Evolutionary conservation across 1,140 invertebrate species (phyloP).

Genomic region (Ceratosolen fusciceps): DNA sequence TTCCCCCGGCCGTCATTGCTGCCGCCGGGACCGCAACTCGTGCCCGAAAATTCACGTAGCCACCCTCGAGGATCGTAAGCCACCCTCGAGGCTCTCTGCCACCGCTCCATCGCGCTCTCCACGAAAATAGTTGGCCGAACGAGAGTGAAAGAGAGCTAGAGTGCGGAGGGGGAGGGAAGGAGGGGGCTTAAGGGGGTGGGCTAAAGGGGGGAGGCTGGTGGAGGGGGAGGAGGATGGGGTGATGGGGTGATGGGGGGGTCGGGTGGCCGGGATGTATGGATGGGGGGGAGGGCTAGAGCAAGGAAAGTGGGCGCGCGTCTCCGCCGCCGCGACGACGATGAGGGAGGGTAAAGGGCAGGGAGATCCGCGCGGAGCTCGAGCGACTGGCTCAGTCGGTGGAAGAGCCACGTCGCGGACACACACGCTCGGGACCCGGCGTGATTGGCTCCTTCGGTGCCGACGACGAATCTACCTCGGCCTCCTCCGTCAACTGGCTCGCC

Average conservation of each 20-base stretch:
- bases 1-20: no score
- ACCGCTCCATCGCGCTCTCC: background rate
- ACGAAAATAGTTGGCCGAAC: no score
- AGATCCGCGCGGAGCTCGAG: slow-evolving; percentile 14
- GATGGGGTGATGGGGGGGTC: background rate
- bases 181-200: background rate
- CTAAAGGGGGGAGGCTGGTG: background rate
- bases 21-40: no score
- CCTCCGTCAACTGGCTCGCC: background rate
- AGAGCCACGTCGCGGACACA: slow-evolving; percentile 20
- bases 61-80: background rate
- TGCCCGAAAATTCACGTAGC: background rate
- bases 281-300: background rate
- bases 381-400: slow-evolving; percentile 32
- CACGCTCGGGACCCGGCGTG: background rate
- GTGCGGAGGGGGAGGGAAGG: background rate
- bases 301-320: background rate
- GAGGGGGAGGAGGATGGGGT: background rate
- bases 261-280: no score
- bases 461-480: background rate
- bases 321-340: background rate
- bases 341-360: slow-evolving; percentile 24
- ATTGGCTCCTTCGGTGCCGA: background rate
- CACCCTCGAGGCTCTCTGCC: background rate
- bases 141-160: background rate